Conservation (phyloP, 2,888 invertebrate species). For the Cyclophora albipunctata region DNA sequence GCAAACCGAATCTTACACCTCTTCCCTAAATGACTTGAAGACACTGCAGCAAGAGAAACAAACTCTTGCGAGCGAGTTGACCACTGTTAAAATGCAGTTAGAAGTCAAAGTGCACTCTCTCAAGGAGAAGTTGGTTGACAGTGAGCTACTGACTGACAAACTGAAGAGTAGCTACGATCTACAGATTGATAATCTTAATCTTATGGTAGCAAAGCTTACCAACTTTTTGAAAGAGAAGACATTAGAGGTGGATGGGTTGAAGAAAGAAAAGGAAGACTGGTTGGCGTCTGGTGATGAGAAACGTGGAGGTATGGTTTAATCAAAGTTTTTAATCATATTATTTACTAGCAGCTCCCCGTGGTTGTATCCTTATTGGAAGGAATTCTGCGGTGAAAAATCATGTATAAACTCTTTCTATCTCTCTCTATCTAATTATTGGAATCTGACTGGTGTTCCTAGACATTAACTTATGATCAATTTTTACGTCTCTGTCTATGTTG, state of each 20-base stretch:
- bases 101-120: slow-evolving; percentile 50
- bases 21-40: slow-evolving; percentile 33
- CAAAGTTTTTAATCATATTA: too few species aligned
- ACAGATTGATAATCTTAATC: slow-evolving; percentile 48
- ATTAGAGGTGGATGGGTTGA: slow-evolving; percentile 33
- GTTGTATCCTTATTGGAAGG: too few species aligned
- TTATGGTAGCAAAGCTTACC: slow-evolving; percentile 46
- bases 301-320: too few species aligned
- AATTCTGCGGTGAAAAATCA: too few species aligned
- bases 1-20: slow-evolving; percentile 27
- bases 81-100: slow-evolving; percentile 43
- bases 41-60: slow-evolving; percentile 38
- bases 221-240: slow-evolving; percentile 51
- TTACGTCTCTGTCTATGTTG: too few species aligned
- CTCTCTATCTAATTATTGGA: too few species aligned
- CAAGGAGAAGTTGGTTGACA: slow-evolving; percentile 47
- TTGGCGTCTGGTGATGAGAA: slow-evolving; percentile 23
- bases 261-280: slow-evolving; percentile 40
- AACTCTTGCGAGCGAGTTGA: slow-evolving; percentile 37
- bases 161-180: slow-evolving; percentile 46
- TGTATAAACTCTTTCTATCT: too few species aligned
- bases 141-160: slow-evolving; percentile 46
- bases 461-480: too few species aligned
- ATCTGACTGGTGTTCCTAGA: too few species aligned
- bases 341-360: too few species aligned